phyloP scores from a whole-genome alignment of 2,888 invertebrate genomes.

The Dusona sp. region DNA sequence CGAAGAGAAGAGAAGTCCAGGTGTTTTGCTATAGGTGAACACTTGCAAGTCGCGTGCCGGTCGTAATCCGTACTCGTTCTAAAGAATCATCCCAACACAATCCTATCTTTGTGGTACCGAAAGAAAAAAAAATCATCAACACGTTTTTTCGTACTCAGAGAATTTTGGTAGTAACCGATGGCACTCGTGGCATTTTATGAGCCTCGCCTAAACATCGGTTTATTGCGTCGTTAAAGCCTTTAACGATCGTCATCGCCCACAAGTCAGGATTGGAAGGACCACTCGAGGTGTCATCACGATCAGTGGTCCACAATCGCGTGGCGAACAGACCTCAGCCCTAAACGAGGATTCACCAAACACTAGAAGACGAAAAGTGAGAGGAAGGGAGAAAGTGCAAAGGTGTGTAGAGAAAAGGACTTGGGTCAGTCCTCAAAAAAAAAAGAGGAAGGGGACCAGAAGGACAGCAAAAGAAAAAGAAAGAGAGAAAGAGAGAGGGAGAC shows the following conservation, averaged over 20 bases:
- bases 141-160: not conserved
- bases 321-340: conserved; percentile 32
- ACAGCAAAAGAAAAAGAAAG: conserved; percentile 24
- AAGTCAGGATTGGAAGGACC: conserved; percentile 54
- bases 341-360: conserved; percentile 37
- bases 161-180: conserved; percentile 25
- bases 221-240: conserved; percentile 83
- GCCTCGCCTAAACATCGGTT: conserved; percentile 81
- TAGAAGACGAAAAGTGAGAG: conserved; percentile 34
- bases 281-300: conserved; percentile 46
- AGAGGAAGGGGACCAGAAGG: conserved; percentile 50
- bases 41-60: conserved; percentile 80
- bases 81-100: not conserved
- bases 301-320: conserved; percentile 60
- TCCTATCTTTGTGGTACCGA: not conserved
- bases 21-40: conserved; percentile 71
- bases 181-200: conserved; percentile 61
- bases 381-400: conserved; percentile 43
- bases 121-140: not conserved
- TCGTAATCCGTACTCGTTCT: conserved; percentile 77
- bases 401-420: conserved; percentile 35
- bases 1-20: conserved; percentile 50
- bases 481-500: conserved; percentile 21
- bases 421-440: conserved; percentile 26
- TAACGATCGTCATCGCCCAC: conserved; percentile 81